Evolutionary conservation across 2,888 invertebrate species (phyloP).

Genomic region (Synanthedon andrenaeformis): DNA sequence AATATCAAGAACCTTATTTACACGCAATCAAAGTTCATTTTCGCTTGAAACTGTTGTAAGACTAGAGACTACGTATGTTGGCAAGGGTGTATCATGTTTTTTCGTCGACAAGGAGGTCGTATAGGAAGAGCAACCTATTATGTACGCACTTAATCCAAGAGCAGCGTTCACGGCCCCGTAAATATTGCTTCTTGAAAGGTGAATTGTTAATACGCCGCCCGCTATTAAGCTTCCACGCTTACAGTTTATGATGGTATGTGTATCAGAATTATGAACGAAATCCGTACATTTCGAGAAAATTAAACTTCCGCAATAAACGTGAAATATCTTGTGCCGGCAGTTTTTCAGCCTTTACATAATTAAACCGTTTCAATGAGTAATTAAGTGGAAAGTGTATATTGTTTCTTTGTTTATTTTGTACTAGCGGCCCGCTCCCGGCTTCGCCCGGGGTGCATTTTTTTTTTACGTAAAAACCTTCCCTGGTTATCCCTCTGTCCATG

Average conservation of each 20-base stretch:
- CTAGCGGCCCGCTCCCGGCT: too few species aligned
- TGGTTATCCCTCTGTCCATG: too few species aligned
- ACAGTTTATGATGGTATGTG: neutral
- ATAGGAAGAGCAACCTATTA: conserved; percentile 12
- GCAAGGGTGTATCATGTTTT: conserved; percentile 29
- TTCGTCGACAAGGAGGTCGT: conserved; percentile 13
- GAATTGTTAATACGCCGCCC: conserved; percentile 19
- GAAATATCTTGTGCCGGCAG: too few species aligned
- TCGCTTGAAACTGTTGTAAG: neutral
- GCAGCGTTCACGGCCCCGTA: conserved; percentile 16
- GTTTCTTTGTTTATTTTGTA: too few species aligned
- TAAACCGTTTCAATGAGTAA: too few species aligned
- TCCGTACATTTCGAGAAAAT: too few species aligned
- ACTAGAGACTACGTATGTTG: conserved; percentile 8
- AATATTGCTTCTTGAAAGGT: conserved; percentile 18
- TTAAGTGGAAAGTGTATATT: too few species aligned
- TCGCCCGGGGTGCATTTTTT: too few species aligned
- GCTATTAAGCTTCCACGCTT: neutral
- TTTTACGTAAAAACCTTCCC: too few species aligned
- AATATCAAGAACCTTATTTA: neutral
- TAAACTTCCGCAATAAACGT: too few species aligned
- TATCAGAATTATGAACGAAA: neutral
- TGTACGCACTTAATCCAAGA: conserved; percentile 25
- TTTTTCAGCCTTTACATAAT: too few species aligned
- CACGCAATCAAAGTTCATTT: neutral